Evolutionary conservation across 1,140 invertebrate genomes (phyloP).

Genomic region (Pygmarrhopalites habei): DNA sequence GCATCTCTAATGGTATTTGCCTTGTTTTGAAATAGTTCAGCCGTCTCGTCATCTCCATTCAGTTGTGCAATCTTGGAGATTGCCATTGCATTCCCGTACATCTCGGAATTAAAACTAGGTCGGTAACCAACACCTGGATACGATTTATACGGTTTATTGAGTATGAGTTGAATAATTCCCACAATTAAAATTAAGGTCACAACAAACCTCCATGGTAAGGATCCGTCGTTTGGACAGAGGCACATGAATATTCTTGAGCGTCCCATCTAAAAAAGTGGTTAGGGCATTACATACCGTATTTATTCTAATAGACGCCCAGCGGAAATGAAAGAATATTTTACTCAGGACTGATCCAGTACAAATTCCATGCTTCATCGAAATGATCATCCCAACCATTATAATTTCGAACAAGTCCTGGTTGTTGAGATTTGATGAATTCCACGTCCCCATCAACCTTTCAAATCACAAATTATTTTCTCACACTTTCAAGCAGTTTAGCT

Average conservation of each 20-base stretch:
- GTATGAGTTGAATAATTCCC: too few species aligned
- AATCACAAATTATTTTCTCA: too few species aligned
- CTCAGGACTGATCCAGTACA: constrained; percentile 21
- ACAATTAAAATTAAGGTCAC: too few species aligned
- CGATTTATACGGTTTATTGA: too few species aligned
- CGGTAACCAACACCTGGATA: constrained; percentile 25
- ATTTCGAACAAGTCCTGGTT: constrained; percentile 10
- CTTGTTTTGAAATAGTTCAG: constrained; percentile 8
- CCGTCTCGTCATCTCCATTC: neutral
- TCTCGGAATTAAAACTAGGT: constrained; percentile 22
- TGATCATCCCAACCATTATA: constrained; percentile 14
- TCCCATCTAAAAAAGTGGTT: too few species aligned
- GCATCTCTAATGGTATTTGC: constrained; percentile 4
- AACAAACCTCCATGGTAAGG: constrained; percentile 26
- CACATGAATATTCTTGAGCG: constrained; percentile 17
- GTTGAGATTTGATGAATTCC: constrained; percentile 24
- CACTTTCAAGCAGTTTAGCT: too few species aligned
- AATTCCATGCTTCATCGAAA: constrained; percentile 6
- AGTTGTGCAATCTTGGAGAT: constrained; percentile 22
- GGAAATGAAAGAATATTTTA: too few species aligned
- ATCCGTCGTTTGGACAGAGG: constrained; percentile 21
- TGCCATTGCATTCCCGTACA: constrained; percentile 26
- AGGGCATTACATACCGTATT: too few species aligned
- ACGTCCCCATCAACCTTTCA: constrained; percentile 12
- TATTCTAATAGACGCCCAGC: too few species aligned